A percentile compares a stretch with the other conserved stretches of the same genome.
Conservation (phyloP, 2,797 vertebrate genomes). For the Danio tinwini region DNA sequence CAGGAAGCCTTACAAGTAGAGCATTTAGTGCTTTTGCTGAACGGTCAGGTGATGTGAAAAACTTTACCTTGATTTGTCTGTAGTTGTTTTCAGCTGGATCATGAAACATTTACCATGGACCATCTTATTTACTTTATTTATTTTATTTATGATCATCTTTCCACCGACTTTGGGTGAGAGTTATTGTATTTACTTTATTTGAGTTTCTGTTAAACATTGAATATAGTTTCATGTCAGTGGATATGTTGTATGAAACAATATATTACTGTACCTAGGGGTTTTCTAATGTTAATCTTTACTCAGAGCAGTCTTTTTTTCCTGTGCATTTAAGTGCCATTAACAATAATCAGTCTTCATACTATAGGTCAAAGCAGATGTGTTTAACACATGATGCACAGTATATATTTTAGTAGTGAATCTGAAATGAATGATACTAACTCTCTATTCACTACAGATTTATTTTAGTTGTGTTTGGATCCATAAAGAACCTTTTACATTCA, state of each 20-base stretch:
- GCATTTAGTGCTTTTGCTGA: neutral
- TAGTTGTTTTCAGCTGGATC: neutral
- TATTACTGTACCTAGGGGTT: neutral
- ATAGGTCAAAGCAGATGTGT: neutral
- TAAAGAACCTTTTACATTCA: neutral
- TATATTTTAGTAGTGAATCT: neutral
- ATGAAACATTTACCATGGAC: constrained; percentile 4
- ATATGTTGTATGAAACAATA: neutral
- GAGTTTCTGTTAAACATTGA: neutral
- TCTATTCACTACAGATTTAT: neutral
- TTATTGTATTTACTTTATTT: neutral
- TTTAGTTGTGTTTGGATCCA: neutral
- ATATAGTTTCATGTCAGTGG: neutral
- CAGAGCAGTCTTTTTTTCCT: neutral
- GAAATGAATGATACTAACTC: no score
- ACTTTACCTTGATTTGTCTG: neutral
- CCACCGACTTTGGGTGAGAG: constrained; percentile 14
- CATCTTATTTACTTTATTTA: neutral
- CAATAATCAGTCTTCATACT: no score
- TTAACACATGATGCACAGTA: neutral
- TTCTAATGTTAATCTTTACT: neutral
- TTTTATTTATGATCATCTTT: neutral
- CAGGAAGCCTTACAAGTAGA: neutral
- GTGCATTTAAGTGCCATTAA: neutral
- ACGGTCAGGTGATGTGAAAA: neutral